phyloP scores from a whole-genome alignment of 2,113 vertebrate species.

The Riparia riparia region DNA sequence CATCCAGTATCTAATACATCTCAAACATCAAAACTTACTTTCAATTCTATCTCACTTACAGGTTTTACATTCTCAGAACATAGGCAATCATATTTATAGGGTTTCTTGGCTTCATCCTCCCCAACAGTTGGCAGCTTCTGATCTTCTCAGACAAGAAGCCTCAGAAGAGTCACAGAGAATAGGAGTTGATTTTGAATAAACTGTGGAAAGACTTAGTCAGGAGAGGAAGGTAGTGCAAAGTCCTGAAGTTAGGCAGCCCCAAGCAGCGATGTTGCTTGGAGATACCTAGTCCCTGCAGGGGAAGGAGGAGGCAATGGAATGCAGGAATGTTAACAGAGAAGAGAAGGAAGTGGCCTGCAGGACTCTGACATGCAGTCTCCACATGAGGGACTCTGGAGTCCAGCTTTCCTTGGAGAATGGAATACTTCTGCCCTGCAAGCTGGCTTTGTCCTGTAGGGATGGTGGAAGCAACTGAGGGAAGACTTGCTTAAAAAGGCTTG shows the following conservation, averaged over 20 bases:
- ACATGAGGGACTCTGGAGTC: not conserved
- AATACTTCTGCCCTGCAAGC: not conserved
- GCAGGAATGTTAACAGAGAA: not conserved
- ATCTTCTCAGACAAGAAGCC: not conserved
- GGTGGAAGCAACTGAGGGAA: not conserved
- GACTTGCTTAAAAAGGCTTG: not conserved
- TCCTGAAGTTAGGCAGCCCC: not conserved
- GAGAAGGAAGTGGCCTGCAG: not conserved
- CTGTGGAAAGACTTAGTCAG: not conserved
- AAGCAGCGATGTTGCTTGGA: not conserved
- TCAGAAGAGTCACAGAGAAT: not conserved
- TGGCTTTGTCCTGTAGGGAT: not conserved
- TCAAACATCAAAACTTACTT: too few species aligned
- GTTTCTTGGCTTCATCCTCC: too few species aligned
- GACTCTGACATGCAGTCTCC: not conserved
- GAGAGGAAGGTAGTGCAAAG: not conserved
- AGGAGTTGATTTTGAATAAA: not conserved
- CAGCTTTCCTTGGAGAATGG: not conserved
- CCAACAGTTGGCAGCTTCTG: constrained; percentile 4
- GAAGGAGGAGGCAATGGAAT: not conserved
- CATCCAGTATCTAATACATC: too few species aligned
- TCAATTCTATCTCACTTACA: too few species aligned
- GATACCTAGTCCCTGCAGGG: not conserved
- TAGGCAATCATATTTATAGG: too few species aligned
- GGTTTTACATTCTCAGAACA: too few species aligned